These are phyloP conservation scores for Amblyopsis hoosieri DNA, from an alignment of 2,797 vertebrate species.

Conservation along the genomic window DNA sequence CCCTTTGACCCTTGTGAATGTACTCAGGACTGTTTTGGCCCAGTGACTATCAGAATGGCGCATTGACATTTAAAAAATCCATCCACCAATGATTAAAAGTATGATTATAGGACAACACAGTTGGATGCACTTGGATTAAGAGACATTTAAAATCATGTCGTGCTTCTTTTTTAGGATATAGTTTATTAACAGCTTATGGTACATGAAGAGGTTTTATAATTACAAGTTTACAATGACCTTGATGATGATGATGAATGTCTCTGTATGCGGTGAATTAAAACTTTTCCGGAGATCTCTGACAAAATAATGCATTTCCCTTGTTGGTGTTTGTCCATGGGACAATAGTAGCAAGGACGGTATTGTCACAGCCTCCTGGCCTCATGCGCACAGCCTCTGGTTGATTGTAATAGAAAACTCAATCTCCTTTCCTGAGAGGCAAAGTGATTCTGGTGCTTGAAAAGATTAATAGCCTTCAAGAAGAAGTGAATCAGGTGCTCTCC, in stretches of 20 bases:
- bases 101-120: not conserved
- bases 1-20: slow-evolving; percentile 38
- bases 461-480: slow-evolving; percentile 81
- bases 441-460: slow-evolving; percentile 79
- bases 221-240: not conserved
- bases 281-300: too few relatives aligned
- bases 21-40: slow-evolving; percentile 19
- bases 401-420: slow-evolving; percentile 80
- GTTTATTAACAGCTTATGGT: not conserved
- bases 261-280: too few relatives aligned
- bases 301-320: slow-evolving; percentile 11
- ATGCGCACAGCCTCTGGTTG: slow-evolving; percentile 43
- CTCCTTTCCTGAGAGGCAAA: slow-evolving; percentile 75
- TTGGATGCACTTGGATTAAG: not conserved
- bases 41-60: slow-evolving; percentile 13
- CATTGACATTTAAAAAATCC: slow-evolving; percentile 20
- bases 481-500: slow-evolving; percentile 79
- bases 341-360: slow-evolving; percentile 59
- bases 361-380: slow-evolving; percentile 21
- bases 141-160: not conserved
- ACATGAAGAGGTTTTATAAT: not conserved
- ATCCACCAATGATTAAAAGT: slow-evolving; percentile 31
- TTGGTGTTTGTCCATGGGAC: slow-evolving; percentile 38
- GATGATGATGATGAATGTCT: too few relatives aligned
- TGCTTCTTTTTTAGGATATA: not conserved